Evolutionary conservation across 1,140 invertebrate species (phyloP).

Genomic region (Drosophila littoralis): DNA sequence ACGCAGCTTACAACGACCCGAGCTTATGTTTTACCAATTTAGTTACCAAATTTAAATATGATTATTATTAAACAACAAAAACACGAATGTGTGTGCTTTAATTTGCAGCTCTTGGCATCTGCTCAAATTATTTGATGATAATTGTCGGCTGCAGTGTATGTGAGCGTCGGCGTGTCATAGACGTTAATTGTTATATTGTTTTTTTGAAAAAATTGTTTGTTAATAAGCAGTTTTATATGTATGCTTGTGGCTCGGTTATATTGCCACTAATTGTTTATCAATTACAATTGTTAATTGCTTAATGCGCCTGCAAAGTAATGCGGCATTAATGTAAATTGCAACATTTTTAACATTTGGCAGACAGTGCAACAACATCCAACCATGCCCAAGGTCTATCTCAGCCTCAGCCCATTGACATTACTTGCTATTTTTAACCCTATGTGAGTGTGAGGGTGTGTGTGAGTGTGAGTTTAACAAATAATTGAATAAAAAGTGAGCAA

Average conservation of each 20-base stretch:
- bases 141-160: not conserved
- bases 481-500: slow-evolving; percentile 72
- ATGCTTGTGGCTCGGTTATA: slow-evolving; percentile 37
- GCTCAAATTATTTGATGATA: not conserved
- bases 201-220: slow-evolving; percentile 10
- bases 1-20: slow-evolving; percentile 6
- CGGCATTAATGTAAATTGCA: slow-evolving; percentile 45
- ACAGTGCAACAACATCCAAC: not conserved
- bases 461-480: slow-evolving; percentile 57
- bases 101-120: no score
- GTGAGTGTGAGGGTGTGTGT: slow-evolving; percentile 6
- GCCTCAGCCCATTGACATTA: slow-evolving; percentile 11
- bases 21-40: slow-evolving; percentile 10
- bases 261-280: slow-evolving; percentile 76
- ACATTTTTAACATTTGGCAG: slow-evolving; percentile 36
- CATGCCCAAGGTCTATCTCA: not conserved
- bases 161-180: not conserved
- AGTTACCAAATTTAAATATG: slow-evolving; percentile 9
- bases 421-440: slow-evolving; percentile 19
- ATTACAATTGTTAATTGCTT: slow-evolving; percentile 78
- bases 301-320: slow-evolving; percentile 68
- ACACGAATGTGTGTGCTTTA: no score
- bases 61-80: no score
- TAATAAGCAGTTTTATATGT: not conserved
- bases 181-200: not conserved